Evolutionary conservation across 2,113 vertebrate species (phyloP).

Genomic region (Platysteira castanea): DNA sequence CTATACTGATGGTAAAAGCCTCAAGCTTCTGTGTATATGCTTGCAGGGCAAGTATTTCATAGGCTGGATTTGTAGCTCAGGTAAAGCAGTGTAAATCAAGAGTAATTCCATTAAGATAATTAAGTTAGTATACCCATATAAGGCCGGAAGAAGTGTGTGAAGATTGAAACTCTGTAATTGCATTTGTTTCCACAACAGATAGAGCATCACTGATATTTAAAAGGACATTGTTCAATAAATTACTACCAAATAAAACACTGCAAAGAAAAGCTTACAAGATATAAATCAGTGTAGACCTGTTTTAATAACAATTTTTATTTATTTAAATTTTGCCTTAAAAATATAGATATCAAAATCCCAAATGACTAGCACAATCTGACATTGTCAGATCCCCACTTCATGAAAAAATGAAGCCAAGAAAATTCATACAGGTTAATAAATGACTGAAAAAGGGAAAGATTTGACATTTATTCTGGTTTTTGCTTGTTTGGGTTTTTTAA

Average conservation of each 20-base stretch:
- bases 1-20: not conserved
- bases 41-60: not conserved
- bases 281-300: not conserved
- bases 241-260: not conserved
- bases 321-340: not conserved
- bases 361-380: not conserved
- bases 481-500: not conserved
- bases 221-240: slow-evolving; percentile 31
- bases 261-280: not conserved
- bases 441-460: not conserved
- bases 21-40: not conserved
- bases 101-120: slow-evolving; percentile 12
- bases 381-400: not conserved
- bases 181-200: slow-evolving; percentile 50
- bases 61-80: not conserved
- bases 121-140: slow-evolving; percentile 7
- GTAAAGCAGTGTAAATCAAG: not conserved
- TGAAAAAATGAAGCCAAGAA: not conserved
- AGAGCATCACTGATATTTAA: slow-evolving; percentile 5
- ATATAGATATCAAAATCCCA: not conserved
- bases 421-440: not conserved
- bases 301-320: not conserved
- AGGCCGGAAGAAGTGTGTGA: not conserved
- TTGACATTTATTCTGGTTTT: not conserved
- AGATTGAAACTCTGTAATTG: slow-evolving; percentile 43